Conservation (phyloP, 1,140 invertebrate genomes). For the Pemphigus obesinymphae region DNA sequence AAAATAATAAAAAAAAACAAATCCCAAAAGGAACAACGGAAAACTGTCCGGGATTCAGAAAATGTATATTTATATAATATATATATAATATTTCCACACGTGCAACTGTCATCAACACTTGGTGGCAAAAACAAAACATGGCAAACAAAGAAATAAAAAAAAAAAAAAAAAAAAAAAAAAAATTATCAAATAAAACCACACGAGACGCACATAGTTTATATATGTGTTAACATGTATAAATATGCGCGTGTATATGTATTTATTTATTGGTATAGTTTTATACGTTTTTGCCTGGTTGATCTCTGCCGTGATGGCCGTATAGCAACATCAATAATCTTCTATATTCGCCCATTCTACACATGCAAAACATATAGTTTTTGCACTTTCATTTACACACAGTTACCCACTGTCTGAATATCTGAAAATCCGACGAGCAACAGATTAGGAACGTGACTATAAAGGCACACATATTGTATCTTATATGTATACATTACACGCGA, state of each 20-base stretch:
- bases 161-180: not conserved
- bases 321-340: too few relatives aligned
- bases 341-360: not conserved
- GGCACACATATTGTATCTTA: not conserved
- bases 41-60: constrained; percentile 35
- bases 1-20: not conserved
- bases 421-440: constrained; percentile 37
- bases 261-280: not conserved
- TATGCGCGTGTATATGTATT: not conserved
- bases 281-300: constrained; percentile 23
- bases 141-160: constrained; percentile 37
- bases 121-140: constrained; percentile 41
- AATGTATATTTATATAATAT: constrained; percentile 17
- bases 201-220: constrained; percentile 26
- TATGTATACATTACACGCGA: not conserved
- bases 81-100: constrained; percentile 29
- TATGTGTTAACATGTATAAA: constrained; percentile 34
- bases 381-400: constrained; percentile 13
- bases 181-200: constrained; percentile 37
- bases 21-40: constrained; percentile 25
- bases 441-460: constrained; percentile 25
- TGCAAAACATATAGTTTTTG: not conserved
- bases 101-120: constrained; percentile 41
- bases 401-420: constrained; percentile 26
- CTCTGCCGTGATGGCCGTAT: not conserved